These are phyloP conservation scores for Drosophila sproati DNA, from an alignment of 1,140 invertebrate species.

Conservation along the genomic window DNA sequence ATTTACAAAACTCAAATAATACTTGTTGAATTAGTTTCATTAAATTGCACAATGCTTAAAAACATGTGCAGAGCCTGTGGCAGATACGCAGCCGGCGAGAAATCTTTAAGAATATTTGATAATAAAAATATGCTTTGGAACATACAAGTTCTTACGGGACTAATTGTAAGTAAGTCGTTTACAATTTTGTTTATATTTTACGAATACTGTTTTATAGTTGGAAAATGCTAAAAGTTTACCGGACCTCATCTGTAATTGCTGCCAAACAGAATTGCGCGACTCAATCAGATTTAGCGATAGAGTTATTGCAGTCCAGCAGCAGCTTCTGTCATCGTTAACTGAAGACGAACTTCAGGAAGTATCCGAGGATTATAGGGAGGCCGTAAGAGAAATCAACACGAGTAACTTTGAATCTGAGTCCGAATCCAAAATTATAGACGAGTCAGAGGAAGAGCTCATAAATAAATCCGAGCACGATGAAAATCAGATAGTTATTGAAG, in stretches of 20 bases:
- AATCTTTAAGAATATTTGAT: conserved; percentile 50
- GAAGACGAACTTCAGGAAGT: conserved; percentile 36
- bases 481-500: not conserved
- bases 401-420: not conserved
- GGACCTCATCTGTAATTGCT: conserved; percentile 46
- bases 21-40: conserved; percentile 1
- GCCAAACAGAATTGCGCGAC: conserved; percentile 37
- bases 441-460: not conserved
- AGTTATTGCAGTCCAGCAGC: conserved; percentile 37
- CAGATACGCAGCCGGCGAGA: conserved; percentile 11
- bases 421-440: not conserved
- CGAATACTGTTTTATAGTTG: conserved; percentile 32
- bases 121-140: conserved; percentile 41
- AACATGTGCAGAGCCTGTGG: conserved; percentile 55
- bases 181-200: not conserved
- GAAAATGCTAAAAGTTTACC: conserved; percentile 42
- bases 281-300: conserved; percentile 49
- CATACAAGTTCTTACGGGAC: conserved; percentile 50
- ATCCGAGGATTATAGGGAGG: conserved; percentile 30
- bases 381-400: not conserved
- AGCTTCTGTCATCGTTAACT: conserved; percentile 30
- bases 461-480: conserved; percentile 3
- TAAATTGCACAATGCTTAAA: conserved; percentile 31
- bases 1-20: not conserved
- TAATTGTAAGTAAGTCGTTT: conserved; percentile 39